A percentile compares a stretch with the other conserved stretches of the same genome.
Conservation (phyloP, 23 tunicate genomes). For the Ciona savignyi region DNA sequence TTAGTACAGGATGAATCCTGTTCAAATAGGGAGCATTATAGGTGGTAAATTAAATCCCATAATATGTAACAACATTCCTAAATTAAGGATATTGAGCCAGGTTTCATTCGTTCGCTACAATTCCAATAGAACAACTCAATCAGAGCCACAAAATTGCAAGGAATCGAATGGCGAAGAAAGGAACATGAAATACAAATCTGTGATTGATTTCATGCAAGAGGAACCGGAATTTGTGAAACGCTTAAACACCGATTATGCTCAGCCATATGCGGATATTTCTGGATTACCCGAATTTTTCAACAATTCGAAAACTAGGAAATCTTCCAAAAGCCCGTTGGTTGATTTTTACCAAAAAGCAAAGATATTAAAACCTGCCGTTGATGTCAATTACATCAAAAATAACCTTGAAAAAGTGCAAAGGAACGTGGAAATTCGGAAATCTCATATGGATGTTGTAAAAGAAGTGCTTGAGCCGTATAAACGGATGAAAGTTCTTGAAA, state of each 20-base stretch:
- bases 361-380: slow-evolving; percentile 45
- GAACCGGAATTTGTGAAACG: slow-evolving; percentile 26
- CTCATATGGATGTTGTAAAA: slow-evolving; percentile 23
- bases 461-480: slow-evolving; percentile 35
- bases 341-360: slow-evolving; percentile 7
- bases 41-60: too few relatives aligned
- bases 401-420: slow-evolving; percentile 31
- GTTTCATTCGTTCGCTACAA: too few relatives aligned
- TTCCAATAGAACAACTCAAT: too few relatives aligned
- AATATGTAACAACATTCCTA: too few relatives aligned
- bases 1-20: too few relatives aligned
- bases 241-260: slow-evolving; percentile 25
- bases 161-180: too few relatives aligned
- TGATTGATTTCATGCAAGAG: slow-evolving; percentile 6
- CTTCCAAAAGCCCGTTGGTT: slow-evolving; percentile 20
- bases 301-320: background rate
- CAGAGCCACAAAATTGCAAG: too few relatives aligned
- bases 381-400: slow-evolving; percentile 20
- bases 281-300: background rate
- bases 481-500: slow-evolving; percentile 4
- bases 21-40: too few relatives aligned
- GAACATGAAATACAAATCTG: too few relatives aligned
- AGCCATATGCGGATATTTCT: slow-evolving; percentile 13
- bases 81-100: too few relatives aligned
- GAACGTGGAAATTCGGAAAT: slow-evolving; percentile 31